Conservation (phyloP, 2,888 invertebrate species). For the Caenorhabditis japonica region DNA sequence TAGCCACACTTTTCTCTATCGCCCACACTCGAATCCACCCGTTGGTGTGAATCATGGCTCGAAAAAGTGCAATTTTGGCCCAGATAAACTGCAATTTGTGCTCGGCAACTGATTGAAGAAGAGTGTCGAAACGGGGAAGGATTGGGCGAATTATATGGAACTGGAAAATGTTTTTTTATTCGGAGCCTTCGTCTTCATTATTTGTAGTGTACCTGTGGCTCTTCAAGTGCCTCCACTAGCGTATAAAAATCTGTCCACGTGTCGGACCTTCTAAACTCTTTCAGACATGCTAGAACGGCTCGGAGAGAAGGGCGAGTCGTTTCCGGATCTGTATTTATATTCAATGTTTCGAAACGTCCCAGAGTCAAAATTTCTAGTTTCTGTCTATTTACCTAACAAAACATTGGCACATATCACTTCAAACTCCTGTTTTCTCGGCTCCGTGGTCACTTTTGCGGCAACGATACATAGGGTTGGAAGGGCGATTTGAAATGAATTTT, state of each 20-base stretch:
- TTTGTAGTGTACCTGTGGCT: constrained; percentile 59
- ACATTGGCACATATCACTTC: constrained; percentile 26
- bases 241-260: constrained; percentile 55
- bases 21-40: constrained; percentile 71
- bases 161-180: constrained; percentile 13
- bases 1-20: constrained; percentile 52
- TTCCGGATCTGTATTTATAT: constrained; percentile 27
- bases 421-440: not conserved
- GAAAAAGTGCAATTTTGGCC: constrained; percentile 32
- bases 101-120: constrained; percentile 22
- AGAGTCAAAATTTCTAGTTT: not conserved
- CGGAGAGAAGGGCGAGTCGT: constrained; percentile 53
- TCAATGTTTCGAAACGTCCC: no score
- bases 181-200: no score
- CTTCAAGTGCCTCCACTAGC: constrained; percentile 62
- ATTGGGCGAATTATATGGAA: constrained; percentile 62
- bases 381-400: constrained; percentile 14
- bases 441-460: constrained; percentile 22
- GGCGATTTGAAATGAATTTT: constrained; percentile 27
- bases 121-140: constrained; percentile 45
- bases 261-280: constrained; percentile 22
- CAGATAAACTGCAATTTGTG: constrained; percentile 39
- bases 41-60: constrained; percentile 63
- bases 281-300: constrained; percentile 60
- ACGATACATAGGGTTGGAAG: constrained; percentile 55